A percentile compares a stretch with the other conserved stretches of the same genome.
Evolutionary conservation across 2,888 invertebrate species (phyloP).

Genomic region (Pterostichus niger): DNA sequence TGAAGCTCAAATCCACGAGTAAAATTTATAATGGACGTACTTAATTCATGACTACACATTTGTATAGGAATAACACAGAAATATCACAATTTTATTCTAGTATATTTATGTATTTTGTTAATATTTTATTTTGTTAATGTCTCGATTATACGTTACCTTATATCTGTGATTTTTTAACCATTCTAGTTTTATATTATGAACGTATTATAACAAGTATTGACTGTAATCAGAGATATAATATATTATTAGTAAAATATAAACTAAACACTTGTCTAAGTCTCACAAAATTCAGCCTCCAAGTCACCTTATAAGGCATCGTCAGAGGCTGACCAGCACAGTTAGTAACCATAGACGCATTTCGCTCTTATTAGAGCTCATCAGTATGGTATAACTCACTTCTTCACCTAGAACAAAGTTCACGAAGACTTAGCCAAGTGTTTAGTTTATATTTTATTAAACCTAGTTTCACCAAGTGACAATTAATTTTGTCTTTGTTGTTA

Average conservation of each 20-base stretch:
- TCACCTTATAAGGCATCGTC: no score
- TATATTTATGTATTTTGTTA: neutral
- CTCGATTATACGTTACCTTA: neutral
- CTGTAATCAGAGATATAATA: neutral
- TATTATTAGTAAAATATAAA: neutral
- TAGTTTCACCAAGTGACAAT: no score
- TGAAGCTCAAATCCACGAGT: conserved; percentile 64
- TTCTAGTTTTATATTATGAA: neutral
- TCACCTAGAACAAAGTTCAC: no score
- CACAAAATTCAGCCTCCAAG: no score
- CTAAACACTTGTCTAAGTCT: no score
- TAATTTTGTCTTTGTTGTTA: no score
- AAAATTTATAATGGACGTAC: neutral
- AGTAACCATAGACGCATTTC: no score
- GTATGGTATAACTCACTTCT: no score
- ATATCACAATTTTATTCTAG: neutral
- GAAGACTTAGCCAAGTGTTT: no score
- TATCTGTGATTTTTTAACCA: conserved; percentile 20
- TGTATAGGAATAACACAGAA: neutral
- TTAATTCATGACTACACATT: neutral
- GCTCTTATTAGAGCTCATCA: no score
- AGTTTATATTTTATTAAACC: no score
- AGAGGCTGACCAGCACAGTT: no score
- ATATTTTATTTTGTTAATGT: neutral
- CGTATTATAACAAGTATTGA: neutral